Base-by-base conservation (phyloP, 1,140 invertebrate species). In the Procambarus clarkii region DNA sequence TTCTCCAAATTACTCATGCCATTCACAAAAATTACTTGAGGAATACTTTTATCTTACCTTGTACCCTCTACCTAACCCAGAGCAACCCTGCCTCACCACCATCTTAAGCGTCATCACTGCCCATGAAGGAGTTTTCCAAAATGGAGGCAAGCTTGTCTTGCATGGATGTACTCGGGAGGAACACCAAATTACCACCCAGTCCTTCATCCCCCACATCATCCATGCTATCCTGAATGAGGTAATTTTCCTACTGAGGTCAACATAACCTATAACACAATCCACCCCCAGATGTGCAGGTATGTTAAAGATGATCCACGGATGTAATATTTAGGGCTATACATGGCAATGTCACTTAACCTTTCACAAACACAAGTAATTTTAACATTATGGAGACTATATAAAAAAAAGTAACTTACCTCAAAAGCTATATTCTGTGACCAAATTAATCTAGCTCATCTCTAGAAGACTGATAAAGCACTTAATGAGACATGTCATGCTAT, bases 151-250 rank as follows among this genome's bases (percentile, higher is more conserved):
- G 46, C 81, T 90, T 90, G 88, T 90, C 88, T 82, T 82, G 81
- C 88, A 90, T 90, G 80, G 88, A 85, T 84, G 81, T 77, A 77
- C 88, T 90, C 82, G 88, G 81, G 88, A 90, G 74, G 88, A 90
- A 90, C 88, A 90, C 60, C 88, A 90, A 90, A 90, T 90, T 90
- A 90, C 88, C 88, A 84, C 69, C 74, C 80, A 90, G 88, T 84
- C 88, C 88, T 84, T 76, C 88, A 69, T 82, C 69, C 79, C 71
- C 88, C 50, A 90, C 82, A 60, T 85, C 88, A 84, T 90, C 88
- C 81, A 85, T 90, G 88, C 82, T 84, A 69, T 90, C 88, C 88
- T 90, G 88, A 90, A 83, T 76, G 82, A 90, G 88, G 88, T 81
- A 90, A 90, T 79, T 54, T 80, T 83, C 54, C 81, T 83, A 83